A percentile compares a stretch with the other conserved stretches of the same genome.
phyloP scores from a whole-genome alignment of 2,113 vertebrate genomes.

The Platichthys flesus region DNA sequence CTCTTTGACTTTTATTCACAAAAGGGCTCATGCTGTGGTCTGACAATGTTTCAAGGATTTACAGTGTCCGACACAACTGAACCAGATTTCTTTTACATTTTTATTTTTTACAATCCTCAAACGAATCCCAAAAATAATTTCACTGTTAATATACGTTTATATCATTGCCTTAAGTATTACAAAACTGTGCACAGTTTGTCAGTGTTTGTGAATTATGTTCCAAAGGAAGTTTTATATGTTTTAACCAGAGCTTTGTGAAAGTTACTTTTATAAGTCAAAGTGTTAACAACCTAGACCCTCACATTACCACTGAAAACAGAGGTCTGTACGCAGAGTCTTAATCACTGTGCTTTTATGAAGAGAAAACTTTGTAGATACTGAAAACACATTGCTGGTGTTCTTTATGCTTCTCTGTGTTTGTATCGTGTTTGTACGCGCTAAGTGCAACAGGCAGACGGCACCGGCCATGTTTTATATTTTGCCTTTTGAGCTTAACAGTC shows the following conservation, averaged over 20 bases:
- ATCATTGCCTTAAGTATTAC: constrained; percentile 77
- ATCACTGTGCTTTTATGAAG: constrained; percentile 81
- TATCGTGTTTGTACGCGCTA: constrained; percentile 42
- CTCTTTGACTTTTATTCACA: constrained; percentile 48
- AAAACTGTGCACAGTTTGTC: constrained; percentile 67
- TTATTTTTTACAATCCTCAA: constrained; percentile 50
- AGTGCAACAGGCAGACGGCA: constrained; percentile 36
- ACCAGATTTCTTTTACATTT: constrained; percentile 31
- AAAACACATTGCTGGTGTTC: constrained; percentile 42
- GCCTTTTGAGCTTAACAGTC: constrained; percentile 39
- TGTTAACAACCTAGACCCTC: constrained; percentile 58
- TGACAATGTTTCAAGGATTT: constrained; percentile 44
- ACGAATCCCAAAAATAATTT: constrained; percentile 37
- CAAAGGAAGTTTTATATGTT: constrained; percentile 76
- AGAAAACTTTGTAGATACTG: constrained; percentile 49
- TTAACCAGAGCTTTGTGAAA: constrained; percentile 52
- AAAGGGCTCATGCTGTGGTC: constrained; percentile 58
- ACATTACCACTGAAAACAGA: constrained; percentile 53
- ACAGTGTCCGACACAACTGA: constrained; percentile 37
- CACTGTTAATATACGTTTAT: constrained; percentile 60
- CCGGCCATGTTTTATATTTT: constrained; percentile 29
- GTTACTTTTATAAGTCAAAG: constrained; percentile 69
- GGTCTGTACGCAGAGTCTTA: constrained; percentile 59
- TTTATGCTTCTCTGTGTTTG: constrained; percentile 61
- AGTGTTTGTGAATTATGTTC: constrained; percentile 67